A percentile compares a stretch with the other conserved stretches of the same genome.
Evolutionary conservation across 2,797 vertebrate genomes (phyloP).

Genomic region (Sylvia borin): DNA sequence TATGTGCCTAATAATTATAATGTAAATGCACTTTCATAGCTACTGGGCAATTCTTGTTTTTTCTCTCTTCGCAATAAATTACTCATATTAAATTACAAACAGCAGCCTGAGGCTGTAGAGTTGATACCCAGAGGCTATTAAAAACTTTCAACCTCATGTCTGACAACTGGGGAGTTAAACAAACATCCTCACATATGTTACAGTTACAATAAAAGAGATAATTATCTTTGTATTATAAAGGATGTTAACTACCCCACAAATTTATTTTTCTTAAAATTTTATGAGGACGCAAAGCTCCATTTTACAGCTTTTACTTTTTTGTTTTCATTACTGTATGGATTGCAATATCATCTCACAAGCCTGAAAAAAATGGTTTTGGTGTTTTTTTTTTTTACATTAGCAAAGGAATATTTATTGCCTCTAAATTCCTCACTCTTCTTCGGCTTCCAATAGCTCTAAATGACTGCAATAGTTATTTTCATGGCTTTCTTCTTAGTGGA

Average conservation of each 20-base stretch:
- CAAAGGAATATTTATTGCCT: background rate
- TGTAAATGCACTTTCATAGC: slow-evolving; percentile 63
- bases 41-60: slow-evolving; percentile 65
- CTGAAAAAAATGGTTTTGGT: background rate
- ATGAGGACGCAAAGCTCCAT: background rate
- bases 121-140: slow-evolving; percentile 63
- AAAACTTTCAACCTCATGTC: slow-evolving; percentile 55
- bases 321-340: background rate
- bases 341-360: background rate
- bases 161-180: slow-evolving; percentile 54
- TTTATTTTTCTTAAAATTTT: slow-evolving; percentile 47
- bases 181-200: slow-evolving; percentile 59
- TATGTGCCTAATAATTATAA: slow-evolving; percentile 68
- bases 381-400: background rate
- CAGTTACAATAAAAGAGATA: slow-evolving; percentile 34
- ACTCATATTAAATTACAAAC: slow-evolving; percentile 67
- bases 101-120: slow-evolving; percentile 53
- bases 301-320: slow-evolving; percentile 25
- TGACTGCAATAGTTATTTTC: background rate
- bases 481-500: background rate
- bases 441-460: background rate
- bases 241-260: background rate
- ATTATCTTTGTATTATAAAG: slow-evolving; percentile 25
- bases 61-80: slow-evolving; percentile 61
- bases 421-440: background rate